phyloP scores from a whole-genome alignment of 2,797 vertebrate genomes.

The Poeciliopsis turneri region DNA sequence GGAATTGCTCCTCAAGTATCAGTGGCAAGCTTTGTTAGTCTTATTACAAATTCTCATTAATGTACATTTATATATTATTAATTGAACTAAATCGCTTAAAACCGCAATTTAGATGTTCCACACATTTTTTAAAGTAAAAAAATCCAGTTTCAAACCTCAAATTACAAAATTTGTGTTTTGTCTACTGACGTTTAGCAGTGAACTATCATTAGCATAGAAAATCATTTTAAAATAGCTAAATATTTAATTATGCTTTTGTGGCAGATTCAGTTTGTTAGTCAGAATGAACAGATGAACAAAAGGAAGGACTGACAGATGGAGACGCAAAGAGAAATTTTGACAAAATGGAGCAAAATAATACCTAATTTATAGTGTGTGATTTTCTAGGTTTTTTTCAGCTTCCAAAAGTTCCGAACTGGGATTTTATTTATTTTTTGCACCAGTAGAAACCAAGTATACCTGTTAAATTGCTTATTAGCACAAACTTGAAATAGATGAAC shows the following conservation, averaged over 20 bases:
- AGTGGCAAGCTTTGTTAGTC: slow-evolving; percentile 23
- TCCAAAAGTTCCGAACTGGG: too few relatives aligned
- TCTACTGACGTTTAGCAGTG: too few relatives aligned
- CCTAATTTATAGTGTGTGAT: background rate
- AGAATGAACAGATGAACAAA: background rate
- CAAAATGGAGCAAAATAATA: background rate
- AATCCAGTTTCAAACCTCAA: background rate
- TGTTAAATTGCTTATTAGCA: too few relatives aligned
- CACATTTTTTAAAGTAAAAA: background rate
- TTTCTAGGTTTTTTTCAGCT: too few relatives aligned
- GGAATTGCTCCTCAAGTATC: slow-evolving; percentile 28
- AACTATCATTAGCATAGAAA: too few relatives aligned
- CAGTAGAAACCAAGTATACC: too few relatives aligned
- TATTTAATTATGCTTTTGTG: background rate
- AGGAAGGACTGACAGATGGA: background rate
- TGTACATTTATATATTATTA: slow-evolving; percentile 15
- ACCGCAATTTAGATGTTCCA: slow-evolving; percentile 1
- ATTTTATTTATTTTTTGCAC: too few relatives aligned
- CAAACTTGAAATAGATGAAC: too few relatives aligned
- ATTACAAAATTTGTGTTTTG: background rate
- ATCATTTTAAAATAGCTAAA: too few relatives aligned
- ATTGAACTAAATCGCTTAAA: background rate
- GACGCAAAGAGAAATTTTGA: background rate
- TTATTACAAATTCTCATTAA: slow-evolving; percentile 47
- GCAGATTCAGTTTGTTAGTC: background rate